Base-by-base conservation (phyloP, 2,888 invertebrate genomes). In the Bugula neritina region DNA sequence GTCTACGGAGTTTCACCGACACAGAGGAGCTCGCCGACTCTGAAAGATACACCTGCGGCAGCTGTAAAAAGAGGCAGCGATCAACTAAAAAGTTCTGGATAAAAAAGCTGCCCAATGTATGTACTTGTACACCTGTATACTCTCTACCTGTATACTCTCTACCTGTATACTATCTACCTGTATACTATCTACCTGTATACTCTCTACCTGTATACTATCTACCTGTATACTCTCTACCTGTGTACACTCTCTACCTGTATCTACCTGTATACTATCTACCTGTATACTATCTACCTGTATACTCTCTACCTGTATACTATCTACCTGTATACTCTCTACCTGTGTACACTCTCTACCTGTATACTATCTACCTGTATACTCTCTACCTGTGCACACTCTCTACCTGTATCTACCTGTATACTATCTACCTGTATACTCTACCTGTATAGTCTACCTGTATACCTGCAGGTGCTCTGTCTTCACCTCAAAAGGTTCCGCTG, bases 61-160 rank as follows among this genome's bases (percentile, higher is more conserved):
- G 89, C 79, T 92, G 92, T 82, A 90, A 91, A 83, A 89, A 90
- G 80, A 91, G 90, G 82, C 92, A 92, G 82, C 88, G 90, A 77
- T 92, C 92, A 5, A 92, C 92, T 21, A 92, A 92, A 84, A 90
- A 91, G 83, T 92, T 92, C 85, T 91, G 92, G 90, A 90, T 92
- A 79, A 87, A 91, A 74, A 86, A 90, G 78, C 86, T 92, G 80
- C 92, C 92, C 75, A 91, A 92, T 84, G 92, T 89, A 82, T 84
- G 86, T 71, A 31, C 27, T 17, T 57, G 10, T 13, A 3, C 43
- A 43, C 43, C 5, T 43, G 43, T 43, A 43, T 43, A 25, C n/a
- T 73, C 10, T 35, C 23, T 34, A 29, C 23, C 35, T 31, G 13
- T 55, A 23, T 35, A 55, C 21, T n/a, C n/a, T n/a, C n/a, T n/a